Base-by-base conservation (phyloP, 1,140 invertebrate species). In the Psix sp. region DNA sequence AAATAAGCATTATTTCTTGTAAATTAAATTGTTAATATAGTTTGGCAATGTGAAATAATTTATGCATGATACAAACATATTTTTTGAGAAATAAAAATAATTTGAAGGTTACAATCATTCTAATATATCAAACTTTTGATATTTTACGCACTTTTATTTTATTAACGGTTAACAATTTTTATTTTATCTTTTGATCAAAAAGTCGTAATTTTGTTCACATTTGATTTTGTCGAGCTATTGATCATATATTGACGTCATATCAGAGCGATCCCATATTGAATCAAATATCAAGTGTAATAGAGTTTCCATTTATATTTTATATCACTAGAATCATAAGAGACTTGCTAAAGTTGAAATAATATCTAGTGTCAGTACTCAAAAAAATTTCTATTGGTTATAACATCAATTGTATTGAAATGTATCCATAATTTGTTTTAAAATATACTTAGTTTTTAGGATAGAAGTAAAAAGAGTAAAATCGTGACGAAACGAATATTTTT, bases 241-340 rank as follows among this genome's bases (percentile, higher is more conserved):
- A 36, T 72, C 49, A 57, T 14, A 7, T 31, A 20, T 18, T 42
- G 40, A 46, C 43, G 36, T 57, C 67, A 72, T 72, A 72, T 72
- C 67, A 62, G 60, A 38, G 11, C 51, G 33, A 35, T 35, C 13
- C 35, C 38, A 49, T 43, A 56, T 70, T 60, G 13, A 52, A 60
- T 40, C 17, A 56, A 63, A 62, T 71, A 71, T 71, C 43, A 62
- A 57, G 3, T 33, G 54, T 48, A 63, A 48, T 57, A 56, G 14
- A 42, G 5, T 42, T 57, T 46, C 42, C 33, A 43, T 49, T 56
- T 51, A 57, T 63, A 71, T 62, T 71, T 71, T 62, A 43, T 71
- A 71, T 71, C 67, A 63, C 43, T 71, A 63, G 57, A 63, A 9
- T 36, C 38, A 57, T 71, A 63, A 57, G 66, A 21, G 24, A 49